Percentiles rank a stretch among this genome's conserved stretches.
Conservation (phyloP, 2,888 invertebrate species). For the Trachelus stipa region DNA sequence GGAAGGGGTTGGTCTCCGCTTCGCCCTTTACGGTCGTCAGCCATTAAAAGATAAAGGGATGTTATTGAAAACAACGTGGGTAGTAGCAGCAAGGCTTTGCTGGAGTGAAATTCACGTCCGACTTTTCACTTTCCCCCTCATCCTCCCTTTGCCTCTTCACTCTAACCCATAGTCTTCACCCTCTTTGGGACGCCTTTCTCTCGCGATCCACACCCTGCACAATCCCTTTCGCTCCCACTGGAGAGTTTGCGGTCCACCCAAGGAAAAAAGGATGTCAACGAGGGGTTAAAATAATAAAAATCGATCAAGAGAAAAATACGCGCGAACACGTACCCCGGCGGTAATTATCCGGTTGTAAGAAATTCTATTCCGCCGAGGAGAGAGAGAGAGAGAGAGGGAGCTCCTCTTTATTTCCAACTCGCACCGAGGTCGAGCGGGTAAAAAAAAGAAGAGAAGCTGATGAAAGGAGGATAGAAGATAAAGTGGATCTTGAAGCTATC, state of each 20-base stretch:
- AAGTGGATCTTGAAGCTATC: neutral
- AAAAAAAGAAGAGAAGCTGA: neutral
- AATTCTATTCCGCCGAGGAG: neutral
- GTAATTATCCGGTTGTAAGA: slow-evolving; percentile 7
- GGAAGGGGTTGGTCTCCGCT: neutral
- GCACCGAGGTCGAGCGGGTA: neutral
- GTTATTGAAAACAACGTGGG: slow-evolving; percentile 20
- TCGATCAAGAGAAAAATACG: neutral
- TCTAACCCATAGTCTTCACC: slow-evolving; percentile 15
- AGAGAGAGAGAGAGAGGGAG: neutral
- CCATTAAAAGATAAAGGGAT: slow-evolving; percentile 17
- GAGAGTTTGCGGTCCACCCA: neutral
- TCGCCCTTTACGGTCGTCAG: neutral
- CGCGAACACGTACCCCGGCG: neutral
- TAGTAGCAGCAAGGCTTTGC: neutral
- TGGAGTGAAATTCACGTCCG: neutral
- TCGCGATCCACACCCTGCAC: slow-evolving; percentile 5
- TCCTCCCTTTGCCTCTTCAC: neutral
- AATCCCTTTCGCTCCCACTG: neutral
- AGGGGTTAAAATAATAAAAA: slow-evolving; percentile 3
- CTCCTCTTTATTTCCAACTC: neutral
- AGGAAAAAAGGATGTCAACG: slow-evolving; percentile 3
- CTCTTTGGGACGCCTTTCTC: neutral
- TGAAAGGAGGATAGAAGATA: neutral
- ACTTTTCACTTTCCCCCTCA: neutral